Percentiles rank a stretch among this genome's conserved stretches.
Evolutionary conservation across 2,113 vertebrate genomes (phyloP).

Genomic region (Larimichthys polyactis): DNA sequence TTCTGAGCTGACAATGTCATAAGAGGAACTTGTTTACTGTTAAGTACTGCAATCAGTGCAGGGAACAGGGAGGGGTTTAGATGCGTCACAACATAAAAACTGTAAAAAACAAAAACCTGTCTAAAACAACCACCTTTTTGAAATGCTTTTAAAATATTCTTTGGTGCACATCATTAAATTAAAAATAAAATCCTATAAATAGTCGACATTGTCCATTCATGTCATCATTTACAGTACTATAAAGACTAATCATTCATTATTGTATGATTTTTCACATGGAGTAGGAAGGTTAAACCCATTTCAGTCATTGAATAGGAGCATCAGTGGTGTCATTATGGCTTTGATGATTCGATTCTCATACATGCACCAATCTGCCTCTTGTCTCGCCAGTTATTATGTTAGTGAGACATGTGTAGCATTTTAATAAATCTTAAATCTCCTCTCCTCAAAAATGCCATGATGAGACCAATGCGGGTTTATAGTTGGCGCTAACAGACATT

Average conservation of each 20-base stretch:
- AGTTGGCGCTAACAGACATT: constrained; percentile 59
- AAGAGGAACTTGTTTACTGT: constrained; percentile 27
- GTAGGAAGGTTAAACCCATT: background rate
- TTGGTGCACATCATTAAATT: background rate
- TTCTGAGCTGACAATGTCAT: constrained; percentile 31
- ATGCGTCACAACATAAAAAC: no score
- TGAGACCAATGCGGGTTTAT: constrained; percentile 46
- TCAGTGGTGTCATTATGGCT: constrained; percentile 43
- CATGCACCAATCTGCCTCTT: constrained; percentile 52
- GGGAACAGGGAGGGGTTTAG: background rate
- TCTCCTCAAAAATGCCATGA: constrained; percentile 42
- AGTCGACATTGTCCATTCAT: background rate
- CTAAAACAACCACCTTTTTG: background rate
- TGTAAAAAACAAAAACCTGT: constrained; percentile 28
- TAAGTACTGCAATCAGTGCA: constrained; percentile 15
- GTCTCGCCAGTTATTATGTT: constrained; percentile 68
- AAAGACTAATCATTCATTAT: background rate
- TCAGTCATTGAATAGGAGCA: background rate
- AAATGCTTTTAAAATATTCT: background rate
- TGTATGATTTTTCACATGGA: constrained; percentile 7
- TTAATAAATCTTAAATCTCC: constrained; percentile 56
- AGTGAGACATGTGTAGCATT: constrained; percentile 64
- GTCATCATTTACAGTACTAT: background rate
- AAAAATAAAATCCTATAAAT: no score
- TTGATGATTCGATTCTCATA: constrained; percentile 55